These are phyloP conservation scores for Vulpes vulpes DNA, from an alignment of 2,113 vertebrate species.

Conservation along the genomic window DNA sequence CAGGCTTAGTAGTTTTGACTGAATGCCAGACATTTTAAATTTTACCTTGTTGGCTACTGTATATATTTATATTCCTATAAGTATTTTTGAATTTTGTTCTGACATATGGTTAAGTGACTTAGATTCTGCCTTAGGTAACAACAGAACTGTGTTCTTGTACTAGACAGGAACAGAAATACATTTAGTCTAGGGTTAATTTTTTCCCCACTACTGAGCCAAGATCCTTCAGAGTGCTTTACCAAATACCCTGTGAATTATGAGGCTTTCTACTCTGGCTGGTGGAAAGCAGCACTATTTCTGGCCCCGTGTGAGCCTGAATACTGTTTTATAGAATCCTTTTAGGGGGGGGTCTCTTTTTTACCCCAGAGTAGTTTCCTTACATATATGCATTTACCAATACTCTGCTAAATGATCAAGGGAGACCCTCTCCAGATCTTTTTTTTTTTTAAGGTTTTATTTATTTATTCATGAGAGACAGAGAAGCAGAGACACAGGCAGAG, in stretches of 20 bases:
- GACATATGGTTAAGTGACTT: not conserved
- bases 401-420: not conserved
- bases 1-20: not conserved
- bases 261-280: not conserved
- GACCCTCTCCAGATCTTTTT: not conserved
- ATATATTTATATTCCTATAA: not conserved
- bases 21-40: not conserved
- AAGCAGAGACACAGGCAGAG: too few relatives aligned
- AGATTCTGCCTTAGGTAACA: not conserved
- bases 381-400: not conserved
- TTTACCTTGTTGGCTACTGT: not conserved
- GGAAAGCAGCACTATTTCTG: not conserved
- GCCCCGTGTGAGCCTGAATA: not conserved
- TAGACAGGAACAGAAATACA: not conserved
- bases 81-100: conserved; percentile 26
- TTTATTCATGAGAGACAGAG: too few relatives aligned
- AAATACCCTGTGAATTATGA: not conserved
- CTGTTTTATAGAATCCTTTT: not conserved
- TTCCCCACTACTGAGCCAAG: not conserved
- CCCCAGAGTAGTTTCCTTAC: not conserved
- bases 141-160: not conserved
- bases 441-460: too few relatives aligned
- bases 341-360: not conserved
- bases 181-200: conserved; percentile 14
- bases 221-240: not conserved